These are phyloP conservation scores for Drosophila tsacasi DNA, from an alignment of 1,140 invertebrate genomes.

Conservation along the genomic window DNA sequence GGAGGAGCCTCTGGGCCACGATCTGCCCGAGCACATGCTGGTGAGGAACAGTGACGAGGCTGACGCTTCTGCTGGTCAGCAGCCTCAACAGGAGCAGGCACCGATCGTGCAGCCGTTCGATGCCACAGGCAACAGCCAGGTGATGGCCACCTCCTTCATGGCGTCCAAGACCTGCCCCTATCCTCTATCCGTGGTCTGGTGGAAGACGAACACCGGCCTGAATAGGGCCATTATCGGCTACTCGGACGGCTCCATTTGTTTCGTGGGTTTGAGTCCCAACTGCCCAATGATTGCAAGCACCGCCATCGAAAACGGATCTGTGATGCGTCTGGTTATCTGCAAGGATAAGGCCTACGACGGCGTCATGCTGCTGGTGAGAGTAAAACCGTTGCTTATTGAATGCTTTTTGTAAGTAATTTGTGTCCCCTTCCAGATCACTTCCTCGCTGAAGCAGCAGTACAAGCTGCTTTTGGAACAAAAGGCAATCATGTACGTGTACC, in stretches of 20 bases:
- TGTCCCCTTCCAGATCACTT: conserved; percentile 87
- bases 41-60: conserved; percentile 32
- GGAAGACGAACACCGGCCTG: conserved; percentile 88
- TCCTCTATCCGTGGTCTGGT: conserved; percentile 89
- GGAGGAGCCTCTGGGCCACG: conserved; percentile 65
- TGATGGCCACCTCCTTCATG: conserved; percentile 85
- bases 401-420: background rate
- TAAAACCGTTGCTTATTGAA: too few species aligned
- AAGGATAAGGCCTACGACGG: conserved; percentile 89
- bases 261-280: conserved; percentile 89
- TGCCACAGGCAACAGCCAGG: conserved; percentile 85
- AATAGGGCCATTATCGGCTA: conserved; percentile 90
- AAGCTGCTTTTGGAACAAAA: conserved; percentile 88
- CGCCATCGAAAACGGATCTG: conserved; percentile 87
- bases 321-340: conserved; percentile 88
- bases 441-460: conserved; percentile 88
- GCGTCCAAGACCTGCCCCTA: conserved; percentile 86
- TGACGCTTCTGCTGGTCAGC: background rate
- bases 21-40: conserved; percentile 74
- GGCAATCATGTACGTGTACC: conserved; percentile 87
- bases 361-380: conserved; percentile 88
- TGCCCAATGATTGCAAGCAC: conserved; percentile 89
- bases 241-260: conserved; percentile 89
- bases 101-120: conserved; percentile 84
- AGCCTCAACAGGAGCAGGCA: conserved; percentile 11